Percentiles rank a stretch among this genome's conserved stretches.
Conservation (phyloP, 2,888 invertebrate species). For the Drosophila bunnanda region DNA sequence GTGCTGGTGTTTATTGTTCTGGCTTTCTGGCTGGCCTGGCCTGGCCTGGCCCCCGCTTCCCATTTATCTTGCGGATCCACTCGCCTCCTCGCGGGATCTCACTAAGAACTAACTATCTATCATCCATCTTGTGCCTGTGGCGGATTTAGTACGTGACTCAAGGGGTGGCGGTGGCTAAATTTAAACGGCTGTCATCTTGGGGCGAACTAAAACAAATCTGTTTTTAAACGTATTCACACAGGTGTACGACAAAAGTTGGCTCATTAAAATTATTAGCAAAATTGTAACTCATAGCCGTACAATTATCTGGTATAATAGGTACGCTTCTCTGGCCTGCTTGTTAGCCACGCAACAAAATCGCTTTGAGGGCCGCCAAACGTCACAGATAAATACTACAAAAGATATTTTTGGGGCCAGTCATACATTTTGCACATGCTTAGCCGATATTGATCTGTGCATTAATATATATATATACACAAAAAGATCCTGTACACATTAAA, state of each 20-base stretch:
- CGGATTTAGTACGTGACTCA: constrained; percentile 36
- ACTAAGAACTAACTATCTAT: constrained; percentile 26
- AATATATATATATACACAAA: not conserved
- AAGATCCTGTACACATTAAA: not conserved
- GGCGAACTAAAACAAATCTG: constrained; percentile 68
- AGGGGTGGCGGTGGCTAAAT: constrained; percentile 56
- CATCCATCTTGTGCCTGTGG: constrained; percentile 17
- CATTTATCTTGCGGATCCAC: constrained; percentile 25
- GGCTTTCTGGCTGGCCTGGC: constrained; percentile 18
- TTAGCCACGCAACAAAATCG: constrained; percentile 56
- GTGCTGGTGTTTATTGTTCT: constrained; percentile 40
- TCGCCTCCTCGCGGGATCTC: constrained; percentile 5
- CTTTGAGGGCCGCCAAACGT: constrained; percentile 43
- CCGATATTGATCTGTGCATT: constrained; percentile 5
- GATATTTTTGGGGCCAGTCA: constrained; percentile 11
- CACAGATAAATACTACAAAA: constrained; percentile 41
- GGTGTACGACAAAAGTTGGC: constrained; percentile 72
- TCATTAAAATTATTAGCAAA: constrained; percentile 76
- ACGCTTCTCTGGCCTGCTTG: constrained; percentile 47
- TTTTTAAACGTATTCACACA: constrained; percentile 77
- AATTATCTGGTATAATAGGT: constrained; percentile 28
- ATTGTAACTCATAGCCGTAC: constrained; percentile 45
- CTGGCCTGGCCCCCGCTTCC: constrained; percentile 12
- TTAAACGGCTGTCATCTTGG: constrained; percentile 62
- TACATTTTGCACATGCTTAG: constrained; percentile 5